phyloP scores from a whole-genome alignment of 2,113 vertebrate genomes.

The Notarius lentiginosus region DNA sequence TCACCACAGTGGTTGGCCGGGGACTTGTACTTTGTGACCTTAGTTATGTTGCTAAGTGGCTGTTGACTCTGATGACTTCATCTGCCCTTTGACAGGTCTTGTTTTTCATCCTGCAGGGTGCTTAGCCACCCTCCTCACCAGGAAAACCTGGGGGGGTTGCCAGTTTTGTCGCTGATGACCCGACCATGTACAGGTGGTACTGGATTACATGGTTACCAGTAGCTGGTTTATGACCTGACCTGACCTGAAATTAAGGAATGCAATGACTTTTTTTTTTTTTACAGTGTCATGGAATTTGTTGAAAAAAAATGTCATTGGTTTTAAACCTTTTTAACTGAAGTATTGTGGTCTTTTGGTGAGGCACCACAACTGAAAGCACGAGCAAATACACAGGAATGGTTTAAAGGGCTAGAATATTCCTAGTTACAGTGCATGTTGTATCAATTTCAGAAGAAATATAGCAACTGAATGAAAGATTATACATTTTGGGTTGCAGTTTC shows the following conservation, averaged over 20 bases:
- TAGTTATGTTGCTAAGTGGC: no score
- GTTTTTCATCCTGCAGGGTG: no score
- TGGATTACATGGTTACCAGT: no score
- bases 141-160: no score
- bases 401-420: background rate
- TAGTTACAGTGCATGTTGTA: background rate
- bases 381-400: background rate
- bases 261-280: background rate
- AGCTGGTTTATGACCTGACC: no score
- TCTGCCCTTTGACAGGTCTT: no score
- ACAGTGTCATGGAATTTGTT: background rate
- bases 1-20: no score
- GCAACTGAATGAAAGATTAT: background rate
- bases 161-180: no score
- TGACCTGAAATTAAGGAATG: background rate
- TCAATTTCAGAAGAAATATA: background rate
- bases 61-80: no score
- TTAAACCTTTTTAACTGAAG: background rate
- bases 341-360: background rate
- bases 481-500: background rate
- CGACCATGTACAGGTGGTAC: no score
- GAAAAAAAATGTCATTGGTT: background rate
- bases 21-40: no score
- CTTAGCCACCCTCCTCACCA: no score
- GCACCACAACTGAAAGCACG: background rate